phyloP scores from a whole-genome alignment of 2,797 vertebrate genomes.

The Hylomyscus alleni region DNA sequence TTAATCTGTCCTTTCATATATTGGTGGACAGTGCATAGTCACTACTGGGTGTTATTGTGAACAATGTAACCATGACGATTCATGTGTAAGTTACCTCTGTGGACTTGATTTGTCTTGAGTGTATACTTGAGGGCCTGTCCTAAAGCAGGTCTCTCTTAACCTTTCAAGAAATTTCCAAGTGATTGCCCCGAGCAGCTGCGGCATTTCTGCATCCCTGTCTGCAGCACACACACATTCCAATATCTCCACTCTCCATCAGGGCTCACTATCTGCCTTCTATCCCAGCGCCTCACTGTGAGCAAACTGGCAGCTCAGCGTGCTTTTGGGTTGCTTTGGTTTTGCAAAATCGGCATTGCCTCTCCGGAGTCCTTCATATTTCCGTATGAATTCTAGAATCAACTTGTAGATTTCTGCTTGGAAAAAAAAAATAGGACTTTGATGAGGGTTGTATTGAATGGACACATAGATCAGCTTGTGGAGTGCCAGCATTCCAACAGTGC shows the following conservation, averaged over 20 bases:
- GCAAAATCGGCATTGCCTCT: background rate
- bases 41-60: accelerated
- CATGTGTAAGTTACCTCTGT: background rate
- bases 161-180: background rate
- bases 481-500: background rate
- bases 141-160: background rate
- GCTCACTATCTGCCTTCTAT: background rate
- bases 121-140: background rate
- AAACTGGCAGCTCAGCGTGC: background rate
- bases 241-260: background rate
- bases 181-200: background rate
- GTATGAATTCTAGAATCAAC: constrained; percentile 46
- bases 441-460: background rate
- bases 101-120: background rate
- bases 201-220: background rate
- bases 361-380: constrained; percentile 26
- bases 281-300: background rate
- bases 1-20: background rate
- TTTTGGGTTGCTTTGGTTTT: constrained; percentile 28
- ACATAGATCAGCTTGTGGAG: background rate
- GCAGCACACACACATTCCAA: accelerated
- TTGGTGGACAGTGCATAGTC: background rate
- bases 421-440: background rate
- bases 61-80: background rate
- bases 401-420: background rate